Conservation (phyloP, 2,888 invertebrate genomes). For the Diplazon laetatorius region DNA sequence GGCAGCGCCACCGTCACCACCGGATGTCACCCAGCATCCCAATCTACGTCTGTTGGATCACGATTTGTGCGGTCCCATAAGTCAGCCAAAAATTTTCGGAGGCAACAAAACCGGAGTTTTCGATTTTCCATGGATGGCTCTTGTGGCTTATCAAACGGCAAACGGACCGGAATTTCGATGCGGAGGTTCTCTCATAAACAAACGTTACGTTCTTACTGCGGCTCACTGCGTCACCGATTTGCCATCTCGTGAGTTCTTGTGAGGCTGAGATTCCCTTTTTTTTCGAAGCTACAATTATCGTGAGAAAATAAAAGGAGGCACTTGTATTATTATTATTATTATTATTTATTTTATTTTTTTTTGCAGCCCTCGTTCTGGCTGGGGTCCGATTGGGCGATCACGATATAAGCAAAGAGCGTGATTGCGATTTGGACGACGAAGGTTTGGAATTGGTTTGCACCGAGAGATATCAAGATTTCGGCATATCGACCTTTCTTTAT, state of each 20-base stretch:
- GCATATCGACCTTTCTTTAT: conserved; percentile 82
- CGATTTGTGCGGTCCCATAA: conserved; percentile 85
- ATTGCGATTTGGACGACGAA: conserved; percentile 83
- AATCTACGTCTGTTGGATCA: conserved; percentile 80
- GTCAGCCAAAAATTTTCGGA: conserved; percentile 85
- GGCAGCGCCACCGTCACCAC: conserved; percentile 65
- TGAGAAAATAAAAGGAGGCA: too few relatives aligned
- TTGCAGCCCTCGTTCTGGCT: conserved; percentile 69
- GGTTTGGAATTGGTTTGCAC: conserved; percentile 82
- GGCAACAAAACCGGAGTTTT: conserved; percentile 86
- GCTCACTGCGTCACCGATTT: conserved; percentile 84
- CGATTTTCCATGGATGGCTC: conserved; percentile 91
- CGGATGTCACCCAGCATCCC: conserved; percentile 80
- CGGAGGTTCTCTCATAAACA: conserved; percentile 84
- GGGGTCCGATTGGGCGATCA: conserved; percentile 87
- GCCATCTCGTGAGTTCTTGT: conserved; percentile 69
- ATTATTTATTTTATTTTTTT: not conserved
- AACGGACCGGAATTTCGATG: conserved; percentile 73
- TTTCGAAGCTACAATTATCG: too few relatives aligned
- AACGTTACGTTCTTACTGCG: conserved; percentile 85
- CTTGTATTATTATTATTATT: too few relatives aligned
- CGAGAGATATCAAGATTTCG: conserved; percentile 83
- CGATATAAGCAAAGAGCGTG: conserved; percentile 81
- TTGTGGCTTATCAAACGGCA: conserved; percentile 85
- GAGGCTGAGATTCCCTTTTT: too few relatives aligned